Evolutionary conservation across 2,888 invertebrate genomes (phyloP), one percentile per base, ranked within the genome.

Genomic region (Hofmannophila pseudospretella): DNA sequence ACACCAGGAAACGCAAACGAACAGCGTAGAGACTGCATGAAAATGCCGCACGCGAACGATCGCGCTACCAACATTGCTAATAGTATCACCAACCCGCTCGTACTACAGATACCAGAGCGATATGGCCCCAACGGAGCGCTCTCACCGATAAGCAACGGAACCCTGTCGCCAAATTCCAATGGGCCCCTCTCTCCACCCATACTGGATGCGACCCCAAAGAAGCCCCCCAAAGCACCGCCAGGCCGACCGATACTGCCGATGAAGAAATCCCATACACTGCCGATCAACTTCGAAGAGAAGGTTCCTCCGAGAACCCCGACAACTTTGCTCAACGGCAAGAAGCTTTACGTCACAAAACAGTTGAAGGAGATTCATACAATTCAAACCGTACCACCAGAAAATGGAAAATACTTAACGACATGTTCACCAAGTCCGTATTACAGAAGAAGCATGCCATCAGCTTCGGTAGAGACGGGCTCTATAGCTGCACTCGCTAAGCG

Each of bases 401-500:
- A 67, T 62, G 68, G 67, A 40, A 73, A 60, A 38, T 64, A 63
- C 44, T 42, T 78, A 33, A 58, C 69, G 9, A 71, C 61, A 36
- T 71, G 78, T 7, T 73, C 87, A 20, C 68, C 76, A 1, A 87
- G 80, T 52, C 85, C 84, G 10, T 65, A 68, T 10, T 82, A 76
- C 38, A 74, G 67, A 51, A 72, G 84, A 44, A 86, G 78, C 51
- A 67, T 52, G 45, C 84, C 86, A 4, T 56, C 67, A 11, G 65
- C 70, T 34, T 75, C 79, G 4, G 81, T 88, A 10, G 88, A 88
- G 57, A 86, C 78, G 19, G 88, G 88, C 11, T 85, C 85, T 3
- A 88, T 88, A 42, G 77, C 85, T 34, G 88, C 87, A 50, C 69
- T 88, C 7, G 87, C 87, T 3, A 76, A 60, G 45, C 70, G 86